phyloP scores from a whole-genome alignment of 2,113 vertebrate species.

The Lasiurus borealis region DNA sequence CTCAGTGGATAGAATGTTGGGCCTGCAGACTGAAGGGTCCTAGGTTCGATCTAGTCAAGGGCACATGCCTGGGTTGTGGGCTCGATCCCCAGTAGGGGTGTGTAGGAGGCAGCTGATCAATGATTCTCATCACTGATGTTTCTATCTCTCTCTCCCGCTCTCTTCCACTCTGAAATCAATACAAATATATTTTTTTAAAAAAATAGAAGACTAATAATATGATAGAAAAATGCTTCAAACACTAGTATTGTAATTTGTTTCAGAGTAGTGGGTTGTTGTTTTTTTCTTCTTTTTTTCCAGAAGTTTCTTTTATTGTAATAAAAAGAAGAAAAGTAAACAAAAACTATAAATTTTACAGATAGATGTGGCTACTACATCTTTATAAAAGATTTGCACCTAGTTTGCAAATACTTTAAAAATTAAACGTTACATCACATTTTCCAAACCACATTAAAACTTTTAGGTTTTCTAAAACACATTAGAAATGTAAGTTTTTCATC shows the following conservation, averaged over 20 bases:
- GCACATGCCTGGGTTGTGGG: too few relatives aligned
- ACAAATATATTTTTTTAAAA: neutral
- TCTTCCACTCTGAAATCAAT: too few relatives aligned
- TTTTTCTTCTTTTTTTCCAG: neutral
- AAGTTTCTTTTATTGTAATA: conserved; percentile 49
- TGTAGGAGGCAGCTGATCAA: too few relatives aligned
- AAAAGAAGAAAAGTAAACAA: conserved; percentile 34
- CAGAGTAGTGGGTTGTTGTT: neutral
- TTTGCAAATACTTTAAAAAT: conserved; percentile 20
- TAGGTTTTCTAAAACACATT: conserved; percentile 58
- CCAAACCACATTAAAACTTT: conserved; percentile 13
- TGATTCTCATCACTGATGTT: too few relatives aligned
- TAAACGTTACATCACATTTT: conserved; percentile 52
- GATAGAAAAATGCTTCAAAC: neutral
- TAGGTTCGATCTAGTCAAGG: too few relatives aligned
- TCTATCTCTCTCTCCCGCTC: too few relatives aligned
- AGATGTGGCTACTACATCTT: neutral
- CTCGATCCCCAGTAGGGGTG: too few relatives aligned
- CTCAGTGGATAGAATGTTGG: too few relatives aligned
- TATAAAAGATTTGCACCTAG: conserved; percentile 9
- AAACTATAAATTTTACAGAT: conserved; percentile 23
- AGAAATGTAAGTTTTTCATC: neutral
- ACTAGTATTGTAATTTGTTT: neutral
- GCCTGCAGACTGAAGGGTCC: too few relatives aligned
- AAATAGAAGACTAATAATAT: neutral